Evolutionary conservation across 2,888 invertebrate genomes (phyloP).

Genomic region (Tenthredo livida): DNA sequence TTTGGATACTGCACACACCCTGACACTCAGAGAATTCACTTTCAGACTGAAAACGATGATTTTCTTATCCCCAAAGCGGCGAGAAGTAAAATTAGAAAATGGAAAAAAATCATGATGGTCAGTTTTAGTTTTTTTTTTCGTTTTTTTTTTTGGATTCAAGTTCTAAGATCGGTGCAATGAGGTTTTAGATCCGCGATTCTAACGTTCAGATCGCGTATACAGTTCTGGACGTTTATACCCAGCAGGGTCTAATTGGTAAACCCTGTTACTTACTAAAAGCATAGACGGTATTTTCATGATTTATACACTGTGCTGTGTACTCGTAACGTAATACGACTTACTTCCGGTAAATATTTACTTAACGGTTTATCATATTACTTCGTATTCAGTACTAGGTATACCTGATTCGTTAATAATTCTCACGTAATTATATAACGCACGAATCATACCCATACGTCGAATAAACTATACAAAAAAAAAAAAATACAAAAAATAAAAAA

Average conservation of each 20-base stretch:
- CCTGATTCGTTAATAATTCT: neutral
- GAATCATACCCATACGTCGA: neutral
- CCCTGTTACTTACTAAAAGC: constrained; percentile 64
- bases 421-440: neutral
- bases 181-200: constrained; percentile 23
- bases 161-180: neutral
- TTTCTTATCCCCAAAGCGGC: too few species aligned
- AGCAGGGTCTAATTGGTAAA: constrained; percentile 72
- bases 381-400: neutral
- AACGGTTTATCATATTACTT: neutral
- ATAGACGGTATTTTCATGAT: constrained; percentile 63
- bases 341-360: constrained; percentile 58
- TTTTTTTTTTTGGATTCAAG: neutral
- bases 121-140: too few species aligned
- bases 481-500: neutral
- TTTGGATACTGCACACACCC: neutral
- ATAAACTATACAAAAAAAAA: neutral
- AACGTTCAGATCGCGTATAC: constrained; percentile 8
- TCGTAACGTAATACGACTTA: constrained; percentile 52
- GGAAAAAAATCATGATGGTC: neutral
- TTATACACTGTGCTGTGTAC: constrained; percentile 61
- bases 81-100: neutral
- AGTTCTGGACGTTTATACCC: constrained; percentile 59
- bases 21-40: neutral
- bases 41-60: neutral